phyloP scores from a whole-genome alignment of 2,888 invertebrate genomes.

The Zygaena filipendulae region DNA sequence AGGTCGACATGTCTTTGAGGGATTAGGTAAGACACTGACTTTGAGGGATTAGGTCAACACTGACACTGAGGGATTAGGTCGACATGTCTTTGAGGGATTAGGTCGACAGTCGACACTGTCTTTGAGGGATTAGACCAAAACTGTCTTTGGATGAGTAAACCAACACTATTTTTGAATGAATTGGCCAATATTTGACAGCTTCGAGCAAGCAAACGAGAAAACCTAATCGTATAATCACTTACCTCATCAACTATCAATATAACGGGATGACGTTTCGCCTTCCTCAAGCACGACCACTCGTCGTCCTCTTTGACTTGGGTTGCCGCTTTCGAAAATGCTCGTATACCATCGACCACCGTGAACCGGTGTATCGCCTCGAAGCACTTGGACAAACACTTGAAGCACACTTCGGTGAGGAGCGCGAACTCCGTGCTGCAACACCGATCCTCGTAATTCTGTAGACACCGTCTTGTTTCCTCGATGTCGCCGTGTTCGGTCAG shows the following conservation, averaged over 20 bases:
- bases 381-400: constrained; percentile 40
- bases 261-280: constrained; percentile 67
- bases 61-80: too few species aligned
- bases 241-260: constrained; percentile 79
- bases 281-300: constrained; percentile 41
- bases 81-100: too few species aligned
- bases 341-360: constrained; percentile 44
- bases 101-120: too few species aligned
- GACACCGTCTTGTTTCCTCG: constrained; percentile 27
- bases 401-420: constrained; percentile 35
- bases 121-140: too few species aligned
- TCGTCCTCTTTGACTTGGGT: constrained; percentile 39
- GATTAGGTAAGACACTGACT: too few species aligned
- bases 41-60: too few species aligned
- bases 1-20: too few species aligned
- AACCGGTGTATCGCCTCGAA: constrained; percentile 44
- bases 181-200: too few species aligned
- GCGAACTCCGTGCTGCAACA: constrained; percentile 34
- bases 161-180: too few species aligned
- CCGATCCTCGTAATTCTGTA: constrained; percentile 26
- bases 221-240: too few species aligned
- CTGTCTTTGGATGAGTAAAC: too few species aligned
- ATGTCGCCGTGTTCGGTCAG: constrained; percentile 44
- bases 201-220: too few species aligned
- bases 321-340: constrained; percentile 44